Base-by-base conservation (phyloP, 2,797 vertebrate species). In the Sarcoramphus papa region DNA sequence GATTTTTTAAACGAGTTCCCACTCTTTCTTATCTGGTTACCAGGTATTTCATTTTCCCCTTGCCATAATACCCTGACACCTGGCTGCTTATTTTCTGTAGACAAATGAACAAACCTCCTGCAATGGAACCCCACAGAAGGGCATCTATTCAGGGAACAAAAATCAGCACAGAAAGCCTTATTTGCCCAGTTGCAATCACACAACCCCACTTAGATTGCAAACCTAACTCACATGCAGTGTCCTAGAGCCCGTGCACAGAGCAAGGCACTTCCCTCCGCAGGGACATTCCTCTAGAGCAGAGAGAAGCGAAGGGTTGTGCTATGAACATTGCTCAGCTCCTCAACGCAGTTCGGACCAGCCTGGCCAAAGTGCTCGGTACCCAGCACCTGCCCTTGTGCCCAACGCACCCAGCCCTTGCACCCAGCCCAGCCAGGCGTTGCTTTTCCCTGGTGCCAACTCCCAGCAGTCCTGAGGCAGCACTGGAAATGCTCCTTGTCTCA, bases 151-250 rank as follows among this genome's bases (percentile, higher is more conserved):
- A 13, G 30, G 74, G 45, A 63, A 31, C 30, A 19, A 31, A 83
- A 86, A 17, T 5, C 48, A 14, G n/a, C 21, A 2, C 0, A 4
- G 59, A 53, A 43, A 56, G 28, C 19, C 16, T 45, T 16, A 3
- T 14, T 17, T n/a, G 24, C 27, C 30, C 35, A 1, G 31, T 0
- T 48, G 70, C n/a, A 15, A 11, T 4, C 85, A 31, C 59, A 9
- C 30, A 69, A 2, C 1, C 47, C 16, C 9, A 1, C 45, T 75
- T 2, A 6, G 43, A 6, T 2, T 4, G n/a, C 35, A n/a, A 45
- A 85, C 27, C 3, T 9, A 3, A 28, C 59, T 43, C 73, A 1
- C 14, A 1, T 0, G 1, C 62, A 1, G 43, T 4, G 53, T 18
- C 53, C 74, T 2, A 5, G 33, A 19, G 60, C 40, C 30, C 4